These are phyloP conservation scores for Drosophila mimetica DNA, from an alignment of 2,888 invertebrate species.

Conservation along the genomic window DNA sequence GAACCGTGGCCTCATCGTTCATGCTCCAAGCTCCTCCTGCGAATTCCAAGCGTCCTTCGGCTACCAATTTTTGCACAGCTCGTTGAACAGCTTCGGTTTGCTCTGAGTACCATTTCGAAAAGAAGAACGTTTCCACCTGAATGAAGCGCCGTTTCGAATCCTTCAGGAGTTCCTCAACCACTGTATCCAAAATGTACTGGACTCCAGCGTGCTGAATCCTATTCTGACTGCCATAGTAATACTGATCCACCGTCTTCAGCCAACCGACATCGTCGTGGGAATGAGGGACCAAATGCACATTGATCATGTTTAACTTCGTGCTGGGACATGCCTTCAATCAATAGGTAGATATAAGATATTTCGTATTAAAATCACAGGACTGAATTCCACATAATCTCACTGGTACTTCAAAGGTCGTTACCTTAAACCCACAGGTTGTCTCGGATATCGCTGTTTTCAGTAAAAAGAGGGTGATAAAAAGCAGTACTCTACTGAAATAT, in stretches of 20 bases:
- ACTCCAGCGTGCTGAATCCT: slow-evolving; percentile 92
- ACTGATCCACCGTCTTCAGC: slow-evolving; percentile 97
- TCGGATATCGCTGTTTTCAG: slow-evolving; percentile 11
- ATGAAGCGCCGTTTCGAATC: slow-evolving; percentile 92
- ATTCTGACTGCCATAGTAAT: slow-evolving; percentile 92
- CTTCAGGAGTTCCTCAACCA: slow-evolving; percentile 89
- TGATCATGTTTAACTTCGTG: slow-evolving; percentile 87
- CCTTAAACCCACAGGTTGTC: slow-evolving; percentile 63
- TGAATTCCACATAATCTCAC: neutral
- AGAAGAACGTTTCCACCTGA: slow-evolving; percentile 94
- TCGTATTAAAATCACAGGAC: neutral
- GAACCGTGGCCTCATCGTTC: slow-evolving; percentile 91
- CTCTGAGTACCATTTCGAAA: slow-evolving; percentile 93
- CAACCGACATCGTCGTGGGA: slow-evolving; percentile 98
- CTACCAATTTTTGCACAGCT: slow-evolving; percentile 88
- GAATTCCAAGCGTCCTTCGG: slow-evolving; percentile 90
- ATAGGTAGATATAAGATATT: neutral
- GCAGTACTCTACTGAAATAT: slow-evolving; percentile 17
- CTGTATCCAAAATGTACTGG: slow-evolving; percentile 95
- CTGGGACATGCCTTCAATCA: slow-evolving; percentile 87
- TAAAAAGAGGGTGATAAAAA: slow-evolving; percentile 31
- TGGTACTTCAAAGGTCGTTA: slow-evolving; percentile 13
- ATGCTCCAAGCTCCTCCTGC: slow-evolving; percentile 93
- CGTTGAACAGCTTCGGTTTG: slow-evolving; percentile 87
- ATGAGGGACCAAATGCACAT: slow-evolving; percentile 94